phyloP scores from a whole-genome alignment of 2,888 invertebrate species.

The Entomobrya proxima region DNA sequence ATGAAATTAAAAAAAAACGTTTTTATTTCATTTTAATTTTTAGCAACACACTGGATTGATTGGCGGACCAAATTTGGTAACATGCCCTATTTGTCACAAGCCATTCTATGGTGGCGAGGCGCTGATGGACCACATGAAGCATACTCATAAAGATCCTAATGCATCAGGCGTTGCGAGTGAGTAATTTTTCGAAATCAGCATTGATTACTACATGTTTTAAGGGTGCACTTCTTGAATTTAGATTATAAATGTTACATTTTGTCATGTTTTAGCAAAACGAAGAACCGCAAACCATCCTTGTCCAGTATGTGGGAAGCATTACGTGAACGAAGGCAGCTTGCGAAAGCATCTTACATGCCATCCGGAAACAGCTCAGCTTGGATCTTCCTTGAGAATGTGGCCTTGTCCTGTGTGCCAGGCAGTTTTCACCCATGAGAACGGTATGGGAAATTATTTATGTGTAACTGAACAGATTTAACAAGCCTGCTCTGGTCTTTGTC shows the following conservation, averaged over 20 bases:
- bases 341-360: conserved; percentile 95
- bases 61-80: conserved; percentile 93
- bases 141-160: conserved; percentile 94
- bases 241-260: conserved; percentile 71
- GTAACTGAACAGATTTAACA: neutral
- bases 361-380: conserved; percentile 91
- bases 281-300: conserved; percentile 96
- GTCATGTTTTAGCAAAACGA: conserved; percentile 87
- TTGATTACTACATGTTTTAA: neutral
- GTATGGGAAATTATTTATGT: conserved; percentile 79
- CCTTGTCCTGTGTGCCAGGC: conserved; percentile 97
- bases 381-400: conserved; percentile 92
- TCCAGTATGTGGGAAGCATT: conserved; percentile 96
- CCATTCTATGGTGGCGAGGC: conserved; percentile 95
- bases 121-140: conserved; percentile 97
- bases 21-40: conserved; percentile 79
- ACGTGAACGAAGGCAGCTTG: conserved; percentile 94
- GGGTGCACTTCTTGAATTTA: neutral
- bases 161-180: conserved; percentile 93
- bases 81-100: conserved; percentile 96
- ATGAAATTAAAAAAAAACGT: no score
- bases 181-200: conserved; percentile 77
- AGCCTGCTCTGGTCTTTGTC: neutral
- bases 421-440: conserved; percentile 95
- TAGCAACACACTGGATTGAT: conserved; percentile 96